These are phyloP conservation scores for Caenorhabditis elegans DNA, from an alignment of 1,140 invertebrate species.

Conservation along the genomic window WBcel235 BX284603.4:10939501-10940000, in stretches of 20 bases:
- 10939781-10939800: neutral
- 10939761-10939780: neutral
- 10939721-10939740: neutral
- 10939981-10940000: too few relatives aligned
- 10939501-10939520: too few relatives aligned
- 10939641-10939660: neutral
- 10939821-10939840: neutral
- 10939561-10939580: neutral
- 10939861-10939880: neutral
- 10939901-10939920: too few relatives aligned
- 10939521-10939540: neutral
- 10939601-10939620: neutral
- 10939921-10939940: too few relatives aligned
- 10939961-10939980: too few relatives aligned
- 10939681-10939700: neutral
- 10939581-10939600: neutral
- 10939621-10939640: neutral
- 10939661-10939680: neutral
- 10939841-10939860: neutral
- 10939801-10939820: neutral
- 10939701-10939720: neutral
- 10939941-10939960: too few relatives aligned
- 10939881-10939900: neutral
- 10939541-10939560: neutral
- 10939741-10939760: conserved; percentile 2